Conservation (phyloP, 2,113 vertebrate genomes). For the Aleadryas rufinucha region DNA sequence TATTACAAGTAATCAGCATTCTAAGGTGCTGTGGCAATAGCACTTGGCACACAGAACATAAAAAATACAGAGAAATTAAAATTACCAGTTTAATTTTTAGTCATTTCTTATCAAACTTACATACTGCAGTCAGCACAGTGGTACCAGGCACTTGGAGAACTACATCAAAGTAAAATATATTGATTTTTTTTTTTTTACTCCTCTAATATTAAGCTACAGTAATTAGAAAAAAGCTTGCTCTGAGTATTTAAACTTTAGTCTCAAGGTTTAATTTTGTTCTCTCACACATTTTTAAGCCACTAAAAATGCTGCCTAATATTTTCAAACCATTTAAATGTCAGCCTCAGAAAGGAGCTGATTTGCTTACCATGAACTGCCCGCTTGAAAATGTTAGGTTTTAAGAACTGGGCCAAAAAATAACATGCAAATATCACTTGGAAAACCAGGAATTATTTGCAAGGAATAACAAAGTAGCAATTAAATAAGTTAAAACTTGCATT, state of each 20-base stretch:
- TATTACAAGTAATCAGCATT: background rate
- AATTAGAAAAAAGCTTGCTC: background rate
- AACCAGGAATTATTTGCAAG: background rate
- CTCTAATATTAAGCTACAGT: background rate
- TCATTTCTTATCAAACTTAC: background rate
- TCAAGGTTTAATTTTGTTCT: background rate
- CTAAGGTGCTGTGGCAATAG: background rate
- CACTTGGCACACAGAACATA: background rate
- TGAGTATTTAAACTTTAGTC: background rate
- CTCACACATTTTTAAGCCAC: background rate
- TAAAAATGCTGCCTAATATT: background rate
- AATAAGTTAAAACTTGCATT: background rate
- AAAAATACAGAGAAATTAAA: background rate
- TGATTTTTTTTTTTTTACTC: background rate
- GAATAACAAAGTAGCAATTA: background rate
- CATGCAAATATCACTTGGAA: background rate
- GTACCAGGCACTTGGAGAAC: background rate
- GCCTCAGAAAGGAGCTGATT: background rate
- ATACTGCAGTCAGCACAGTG: background rate
- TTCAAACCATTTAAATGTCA: background rate
- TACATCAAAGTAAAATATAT: background rate
- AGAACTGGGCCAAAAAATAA: background rate
- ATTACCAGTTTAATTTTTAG: background rate
- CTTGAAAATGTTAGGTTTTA: background rate
- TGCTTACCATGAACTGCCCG: background rate